These are phyloP conservation scores for Sminthurides aquaticus DNA, from an alignment of 2,888 invertebrate genomes.

Conservation along the genomic window DNA sequence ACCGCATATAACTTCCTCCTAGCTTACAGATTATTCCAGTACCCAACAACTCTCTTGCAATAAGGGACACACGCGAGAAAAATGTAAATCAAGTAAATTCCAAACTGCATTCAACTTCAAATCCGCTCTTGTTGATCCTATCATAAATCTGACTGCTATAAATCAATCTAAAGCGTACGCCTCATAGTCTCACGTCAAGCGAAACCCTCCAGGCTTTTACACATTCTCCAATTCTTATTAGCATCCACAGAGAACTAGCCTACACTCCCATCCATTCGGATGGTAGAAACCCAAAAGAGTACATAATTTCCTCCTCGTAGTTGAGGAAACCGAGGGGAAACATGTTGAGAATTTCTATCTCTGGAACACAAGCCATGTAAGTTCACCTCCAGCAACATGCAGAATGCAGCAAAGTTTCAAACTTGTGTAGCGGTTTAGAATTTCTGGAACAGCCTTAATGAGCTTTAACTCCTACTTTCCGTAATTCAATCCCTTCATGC, in stretches of 20 bases:
- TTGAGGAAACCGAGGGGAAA: neutral
- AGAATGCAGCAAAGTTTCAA: neutral
- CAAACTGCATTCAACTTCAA: neutral
- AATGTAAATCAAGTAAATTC: constrained; percentile 29
- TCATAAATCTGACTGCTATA: constrained; percentile 30
- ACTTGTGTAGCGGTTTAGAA: neutral
- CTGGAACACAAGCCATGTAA: too few species aligned
- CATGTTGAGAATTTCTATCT: neutral
- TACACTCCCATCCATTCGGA: neutral
- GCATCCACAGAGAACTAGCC: neutral
- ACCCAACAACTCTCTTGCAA: neutral
- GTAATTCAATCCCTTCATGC: constrained; percentile 6
- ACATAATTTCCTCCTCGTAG: neutral
- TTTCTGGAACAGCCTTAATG: neutral
- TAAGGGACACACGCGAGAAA: constrained; percentile 28
- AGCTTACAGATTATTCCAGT: neutral
- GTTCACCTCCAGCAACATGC: neutral
- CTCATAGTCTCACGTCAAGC: constrained; percentile 28
- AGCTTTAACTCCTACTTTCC: neutral
- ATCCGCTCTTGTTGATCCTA: constrained; percentile 11
- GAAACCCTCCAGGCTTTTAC: constrained; percentile 14
- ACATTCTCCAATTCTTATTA: constrained; percentile 5
- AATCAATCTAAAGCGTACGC: constrained; percentile 39
- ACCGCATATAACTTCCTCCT: too few species aligned
- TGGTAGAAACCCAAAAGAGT: neutral